Evolutionary conservation across 2,888 invertebrate genomes (phyloP), one percentile per base, ranked within the genome.

Genomic region (Griposia aprilina): DNA sequence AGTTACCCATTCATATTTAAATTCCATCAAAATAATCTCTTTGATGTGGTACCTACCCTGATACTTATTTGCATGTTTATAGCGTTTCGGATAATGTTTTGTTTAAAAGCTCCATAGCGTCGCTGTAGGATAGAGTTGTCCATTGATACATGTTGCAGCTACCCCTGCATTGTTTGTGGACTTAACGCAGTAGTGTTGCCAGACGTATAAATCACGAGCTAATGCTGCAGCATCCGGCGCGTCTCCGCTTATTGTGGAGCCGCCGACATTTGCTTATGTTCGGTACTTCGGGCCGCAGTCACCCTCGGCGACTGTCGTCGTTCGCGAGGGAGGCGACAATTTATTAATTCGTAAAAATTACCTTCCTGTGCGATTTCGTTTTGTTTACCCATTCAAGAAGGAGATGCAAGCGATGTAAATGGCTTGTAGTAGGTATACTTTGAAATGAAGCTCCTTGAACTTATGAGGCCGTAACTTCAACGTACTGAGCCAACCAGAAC

Each of bases 131-230:
- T 90, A 89, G 89, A 87, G 88, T 87, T 87, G 88, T 89, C 87
- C 87, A 88, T 90, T 86, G 90, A 83, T 79, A 84, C 83, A 79
- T 81, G 84, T 84, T 74, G 87, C 83, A 88, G 88, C 89, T 88
- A 88, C 93, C 93, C 92, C 91, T 91, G 93, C 90, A 94, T 95
- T 94, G 94, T 95, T 93, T 92, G 92, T 91, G 92, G 94, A 93
- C 94, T 96, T 94, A 95, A 92, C 93, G 92, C 91, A 92, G 90
- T 90, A 91, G 90, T 92, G 93, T 92, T 92, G 92, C 94, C 96
- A 97, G 96, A 96, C 96, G 91, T 93, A 97, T 97, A 97, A 97
- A 97, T 97, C 96, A 96, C 91, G 88, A 89, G 91, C 93, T 96
- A 96, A 96, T 95, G 94, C 96, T 92, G 91, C 94, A 94, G 94